phyloP scores from a whole-genome alignment of 2,797 vertebrate genomes.

The Hoplostethus atlanticus region DNA sequence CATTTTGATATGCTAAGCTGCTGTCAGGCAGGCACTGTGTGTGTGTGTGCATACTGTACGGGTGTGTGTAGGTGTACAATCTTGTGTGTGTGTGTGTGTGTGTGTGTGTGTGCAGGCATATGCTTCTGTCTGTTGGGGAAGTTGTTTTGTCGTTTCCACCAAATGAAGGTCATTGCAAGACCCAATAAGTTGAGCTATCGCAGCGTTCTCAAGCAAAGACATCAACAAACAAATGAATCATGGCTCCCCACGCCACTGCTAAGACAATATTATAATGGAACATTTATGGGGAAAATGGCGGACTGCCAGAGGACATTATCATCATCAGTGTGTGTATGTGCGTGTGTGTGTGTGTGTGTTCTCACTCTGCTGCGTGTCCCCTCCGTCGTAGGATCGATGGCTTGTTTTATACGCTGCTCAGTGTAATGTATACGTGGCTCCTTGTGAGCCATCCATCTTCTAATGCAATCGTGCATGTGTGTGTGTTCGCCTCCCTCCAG shows the following conservation, averaged over 20 bases:
- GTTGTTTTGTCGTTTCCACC: slow-evolving; percentile 42
- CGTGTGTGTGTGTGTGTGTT: slow-evolving; percentile 19
- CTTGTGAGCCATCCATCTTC: slow-evolving; percentile 72
- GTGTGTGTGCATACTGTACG: neutral
- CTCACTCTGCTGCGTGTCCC: slow-evolving; percentile 41
- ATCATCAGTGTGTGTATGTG: slow-evolving; percentile 56
- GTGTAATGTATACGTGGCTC: slow-evolving; percentile 66
- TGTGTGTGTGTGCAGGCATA: neutral
- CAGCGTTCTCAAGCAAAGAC: slow-evolving; percentile 61
- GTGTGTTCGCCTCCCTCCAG: slow-evolving; percentile 74
- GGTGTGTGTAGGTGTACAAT: neutral
- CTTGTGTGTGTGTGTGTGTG: neutral
- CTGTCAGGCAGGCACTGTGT: slow-evolving; percentile 23
- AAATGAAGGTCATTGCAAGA: slow-evolving; percentile 64
- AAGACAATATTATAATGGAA: slow-evolving; percentile 75
- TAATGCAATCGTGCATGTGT: slow-evolving; percentile 43
- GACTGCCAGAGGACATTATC: slow-evolving; percentile 73
- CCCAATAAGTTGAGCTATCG: slow-evolving; percentile 48
- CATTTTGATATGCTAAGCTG: slow-evolving; percentile 43
- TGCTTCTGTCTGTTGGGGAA: slow-evolving; percentile 24
- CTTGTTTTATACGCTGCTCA: slow-evolving; percentile 68
- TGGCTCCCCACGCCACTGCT: slow-evolving; percentile 50
- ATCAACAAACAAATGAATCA: slow-evolving; percentile 65
- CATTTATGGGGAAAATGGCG: slow-evolving; percentile 70
- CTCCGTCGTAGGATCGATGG: slow-evolving; percentile 64